A percentile compares a stretch with the other conserved stretches of the same genome.
phyloP scores from a whole-genome alignment of 2,113 vertebrate species.

The Zingel zingel region DNA sequence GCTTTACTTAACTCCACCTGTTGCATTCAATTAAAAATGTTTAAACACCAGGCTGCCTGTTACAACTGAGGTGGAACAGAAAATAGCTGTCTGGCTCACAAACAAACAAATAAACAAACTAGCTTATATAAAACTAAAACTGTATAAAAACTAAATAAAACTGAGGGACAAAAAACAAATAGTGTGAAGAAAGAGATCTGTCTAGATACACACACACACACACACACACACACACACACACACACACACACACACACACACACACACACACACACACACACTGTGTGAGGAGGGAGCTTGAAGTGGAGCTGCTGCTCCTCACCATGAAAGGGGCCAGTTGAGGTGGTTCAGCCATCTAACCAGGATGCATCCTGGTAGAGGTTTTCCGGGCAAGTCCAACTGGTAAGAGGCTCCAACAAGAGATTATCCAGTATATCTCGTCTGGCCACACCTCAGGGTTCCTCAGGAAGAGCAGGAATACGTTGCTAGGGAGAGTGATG shows the following conservation, averaged over 20 bases:
- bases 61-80: neutral
- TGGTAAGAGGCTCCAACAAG: no score
- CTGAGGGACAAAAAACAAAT: neutral
- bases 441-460: no score
- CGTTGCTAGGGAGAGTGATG: no score
- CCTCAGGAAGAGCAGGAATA: no score
- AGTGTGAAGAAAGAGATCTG: neutral
- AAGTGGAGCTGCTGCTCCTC: no score
- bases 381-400: no score
- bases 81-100: neutral
- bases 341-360: no score
- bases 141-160: constrained; percentile 2
- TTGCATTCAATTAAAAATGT: neutral
- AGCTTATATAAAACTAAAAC: constrained; percentile 11
- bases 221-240: neutral
- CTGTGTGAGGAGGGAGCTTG: neutral
- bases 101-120: constrained; percentile 21
- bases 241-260: neutral
- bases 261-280: no score
- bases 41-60: neutral
- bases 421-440: no score
- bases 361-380: no score
- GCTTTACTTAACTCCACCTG: neutral
- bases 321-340: no score
- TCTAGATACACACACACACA: neutral